These are phyloP conservation scores for Rhynchopsitta pachyrhyncha DNA, from an alignment of 2,113 vertebrate genomes.

Conservation along the genomic window DNA sequence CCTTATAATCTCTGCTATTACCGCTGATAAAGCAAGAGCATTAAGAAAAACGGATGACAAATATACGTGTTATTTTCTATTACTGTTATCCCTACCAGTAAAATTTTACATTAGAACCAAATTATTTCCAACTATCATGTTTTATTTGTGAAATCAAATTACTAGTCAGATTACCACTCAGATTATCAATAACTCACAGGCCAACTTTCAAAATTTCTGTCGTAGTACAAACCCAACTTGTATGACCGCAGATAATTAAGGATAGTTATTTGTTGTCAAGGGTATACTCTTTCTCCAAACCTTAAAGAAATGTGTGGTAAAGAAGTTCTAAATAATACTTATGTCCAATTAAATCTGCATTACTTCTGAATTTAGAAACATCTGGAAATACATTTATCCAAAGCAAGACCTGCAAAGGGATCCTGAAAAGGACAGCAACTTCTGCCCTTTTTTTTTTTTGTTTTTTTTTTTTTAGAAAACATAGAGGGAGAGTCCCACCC, in stretches of 20 bases:
- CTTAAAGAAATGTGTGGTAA: not conserved
- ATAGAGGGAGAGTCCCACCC: rapidly evolving
- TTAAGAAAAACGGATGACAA: not conserved
- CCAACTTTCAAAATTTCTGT: not conserved
- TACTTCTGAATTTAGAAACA: not conserved
- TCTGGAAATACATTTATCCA: not conserved
- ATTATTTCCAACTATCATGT: not conserved
- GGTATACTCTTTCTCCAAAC: not conserved
- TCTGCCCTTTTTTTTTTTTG: not conserved
- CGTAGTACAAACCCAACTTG: not conserved
- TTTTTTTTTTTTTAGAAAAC: not conserved
- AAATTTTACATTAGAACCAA: not conserved
- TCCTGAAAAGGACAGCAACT: not conserved
- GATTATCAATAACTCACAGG: not conserved
- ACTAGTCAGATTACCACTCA: not conserved
- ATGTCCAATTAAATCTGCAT: not conserved
- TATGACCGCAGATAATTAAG: not conserved
- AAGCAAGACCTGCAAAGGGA: not conserved
- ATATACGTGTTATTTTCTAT: not conserved
- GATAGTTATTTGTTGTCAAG: not conserved
- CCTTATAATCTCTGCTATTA: not conserved
- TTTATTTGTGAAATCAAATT: not conserved
- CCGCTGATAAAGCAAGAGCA: not conserved
- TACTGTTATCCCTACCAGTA: not conserved
- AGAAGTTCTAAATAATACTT: not conserved